phyloP scores from a whole-genome alignment of 1,140 invertebrate species.

The Macrostomum lignano region DNA sequence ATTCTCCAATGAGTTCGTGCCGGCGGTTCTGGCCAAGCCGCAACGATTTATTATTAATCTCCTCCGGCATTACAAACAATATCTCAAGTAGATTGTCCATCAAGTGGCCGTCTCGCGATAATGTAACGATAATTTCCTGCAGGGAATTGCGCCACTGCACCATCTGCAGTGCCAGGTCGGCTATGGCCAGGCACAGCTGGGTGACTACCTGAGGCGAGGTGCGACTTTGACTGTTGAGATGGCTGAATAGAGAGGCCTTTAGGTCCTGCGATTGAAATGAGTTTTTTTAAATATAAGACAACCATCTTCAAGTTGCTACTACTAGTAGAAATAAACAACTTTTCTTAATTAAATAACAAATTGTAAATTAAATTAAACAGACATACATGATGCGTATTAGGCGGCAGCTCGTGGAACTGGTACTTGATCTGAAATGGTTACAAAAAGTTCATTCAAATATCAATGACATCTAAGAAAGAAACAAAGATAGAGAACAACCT shows the following conservation, averaged over 20 bases:
- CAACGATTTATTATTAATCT: too few relatives aligned
- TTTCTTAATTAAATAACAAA: too few relatives aligned
- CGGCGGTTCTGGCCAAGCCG: too few relatives aligned
- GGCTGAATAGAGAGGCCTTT: slow-evolving; percentile 60
- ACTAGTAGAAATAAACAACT: too few relatives aligned
- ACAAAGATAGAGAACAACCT: slow-evolving; percentile 25
- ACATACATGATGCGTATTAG: slow-evolving; percentile 38
- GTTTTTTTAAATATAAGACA: slow-evolving; percentile 4
- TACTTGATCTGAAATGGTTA: slow-evolving; percentile 36
- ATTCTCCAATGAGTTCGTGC: too few relatives aligned
- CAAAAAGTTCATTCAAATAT: slow-evolving; percentile 6
- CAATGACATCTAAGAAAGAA: not conserved
- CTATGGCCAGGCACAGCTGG: slow-evolving; percentile 55
- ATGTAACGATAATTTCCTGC: slow-evolving; percentile 48
- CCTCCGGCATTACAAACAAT: too few relatives aligned
- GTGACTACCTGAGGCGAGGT: slow-evolving; percentile 57
- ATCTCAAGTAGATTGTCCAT: not conserved
- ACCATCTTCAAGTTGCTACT: too few relatives aligned
- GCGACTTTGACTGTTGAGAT: slow-evolving; percentile 51
- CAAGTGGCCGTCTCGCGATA: not conserved
- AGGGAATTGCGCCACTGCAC: slow-evolving; percentile 60
- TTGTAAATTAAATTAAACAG: not conserved
- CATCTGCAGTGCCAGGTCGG: slow-evolving; percentile 77
- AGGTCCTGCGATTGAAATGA: slow-evolving; percentile 33
- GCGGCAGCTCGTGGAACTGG: slow-evolving; percentile 66